Conservation (phyloP, 2,113 vertebrate species). For the Cercopithecus mona region DNA sequence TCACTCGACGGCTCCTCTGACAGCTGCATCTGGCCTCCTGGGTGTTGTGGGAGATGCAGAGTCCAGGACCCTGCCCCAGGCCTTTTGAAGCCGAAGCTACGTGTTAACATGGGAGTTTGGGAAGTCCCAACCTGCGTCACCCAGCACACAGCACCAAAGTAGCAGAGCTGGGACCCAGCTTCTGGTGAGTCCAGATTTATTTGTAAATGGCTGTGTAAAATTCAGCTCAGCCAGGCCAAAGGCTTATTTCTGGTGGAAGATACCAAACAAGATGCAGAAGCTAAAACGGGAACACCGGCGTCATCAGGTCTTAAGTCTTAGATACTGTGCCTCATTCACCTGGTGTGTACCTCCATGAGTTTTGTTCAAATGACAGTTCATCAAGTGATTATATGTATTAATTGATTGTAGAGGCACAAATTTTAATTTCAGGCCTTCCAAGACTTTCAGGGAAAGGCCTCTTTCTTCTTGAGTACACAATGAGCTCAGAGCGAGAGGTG, state of each 20-base stretch:
- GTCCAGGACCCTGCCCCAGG: neutral
- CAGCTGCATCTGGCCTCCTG: neutral
- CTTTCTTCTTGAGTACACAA: neutral
- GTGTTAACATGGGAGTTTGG: too few species aligned
- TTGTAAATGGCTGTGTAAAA: fast-evolving
- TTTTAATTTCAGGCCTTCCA: neutral
- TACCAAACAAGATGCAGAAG: neutral
- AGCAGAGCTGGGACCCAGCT: neutral
- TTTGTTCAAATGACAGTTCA: fast-evolving
- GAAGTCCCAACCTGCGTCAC: neutral
- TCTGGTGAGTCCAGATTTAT: neutral
- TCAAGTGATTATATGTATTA: neutral
- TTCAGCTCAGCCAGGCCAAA: neutral
- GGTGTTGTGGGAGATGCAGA: neutral
- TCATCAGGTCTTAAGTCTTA: neutral
- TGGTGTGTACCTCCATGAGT: neutral
- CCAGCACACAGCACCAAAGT: fast-evolving
- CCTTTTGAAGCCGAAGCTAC: neutral
- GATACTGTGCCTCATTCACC: too few species aligned
- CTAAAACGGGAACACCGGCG: fast-evolving
- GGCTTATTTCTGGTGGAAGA: neutral
- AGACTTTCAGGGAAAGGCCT: neutral
- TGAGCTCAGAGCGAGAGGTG: neutral
- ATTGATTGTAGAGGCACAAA: neutral
- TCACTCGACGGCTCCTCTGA: fast-evolving